phyloP scores from a whole-genome alignment of 2,888 invertebrate species.

The Chironomus riparius region DNA sequence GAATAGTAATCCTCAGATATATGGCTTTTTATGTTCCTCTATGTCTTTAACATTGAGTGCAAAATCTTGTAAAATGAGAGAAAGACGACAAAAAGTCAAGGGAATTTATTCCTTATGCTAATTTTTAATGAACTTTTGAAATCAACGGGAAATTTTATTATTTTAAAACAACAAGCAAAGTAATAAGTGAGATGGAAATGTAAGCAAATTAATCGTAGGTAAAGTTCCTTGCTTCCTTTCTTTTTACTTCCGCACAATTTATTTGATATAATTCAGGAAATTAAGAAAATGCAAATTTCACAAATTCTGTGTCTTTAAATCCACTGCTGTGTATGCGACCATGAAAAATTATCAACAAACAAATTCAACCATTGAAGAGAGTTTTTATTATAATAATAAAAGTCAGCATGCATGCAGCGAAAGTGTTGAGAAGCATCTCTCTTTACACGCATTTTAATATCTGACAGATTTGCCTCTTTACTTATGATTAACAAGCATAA shows the following conservation, averaged over 20 bases:
- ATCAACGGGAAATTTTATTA: not conserved
- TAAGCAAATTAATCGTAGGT: slow-evolving; percentile 15
- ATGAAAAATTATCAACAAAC: slow-evolving; percentile 14
- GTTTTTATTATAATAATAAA: not conserved
- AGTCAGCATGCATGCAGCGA: slow-evolving; percentile 16
- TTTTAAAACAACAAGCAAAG: not conserved
- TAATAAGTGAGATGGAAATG: not conserved
- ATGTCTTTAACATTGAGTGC: slow-evolving; percentile 12
- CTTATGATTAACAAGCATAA: not conserved
- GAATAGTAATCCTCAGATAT: slow-evolving; percentile 6
- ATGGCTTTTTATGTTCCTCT: not conserved
- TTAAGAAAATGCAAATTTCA: slow-evolving; percentile 23
- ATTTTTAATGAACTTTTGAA: slow-evolving; percentile 24
- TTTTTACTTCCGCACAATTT: slow-evolving; percentile 17
- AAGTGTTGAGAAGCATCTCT: not conserved
- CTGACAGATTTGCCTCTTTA: not conserved
- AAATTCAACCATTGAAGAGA: not conserved
- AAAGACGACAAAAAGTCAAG: not conserved
- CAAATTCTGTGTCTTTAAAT: not conserved
- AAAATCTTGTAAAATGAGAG: slow-evolving; percentile 15
- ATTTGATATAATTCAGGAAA: slow-evolving; percentile 16
- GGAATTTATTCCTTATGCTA: slow-evolving; percentile 18
- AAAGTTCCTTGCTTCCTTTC: not conserved
- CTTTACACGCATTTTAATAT: not conserved
- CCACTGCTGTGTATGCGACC: not conserved